Base-by-base conservation (phyloP, 1,140 invertebrate species). In the Brachionus manjavacas region DNA sequence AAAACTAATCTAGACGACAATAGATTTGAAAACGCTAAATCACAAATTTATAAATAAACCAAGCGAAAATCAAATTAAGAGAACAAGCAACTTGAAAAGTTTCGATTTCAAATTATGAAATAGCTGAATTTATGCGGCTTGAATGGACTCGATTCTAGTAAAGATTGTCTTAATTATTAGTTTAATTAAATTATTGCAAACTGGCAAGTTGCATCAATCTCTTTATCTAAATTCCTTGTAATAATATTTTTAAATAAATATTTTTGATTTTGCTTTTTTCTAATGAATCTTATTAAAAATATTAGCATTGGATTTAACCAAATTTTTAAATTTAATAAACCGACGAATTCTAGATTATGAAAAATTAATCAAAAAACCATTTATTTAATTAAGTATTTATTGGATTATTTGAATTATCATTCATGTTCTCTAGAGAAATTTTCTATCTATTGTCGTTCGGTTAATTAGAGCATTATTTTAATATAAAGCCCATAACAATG, bases 51-150 rank as follows among this genome's bases (percentile, higher is more conserved):
- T 20, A 72, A 72, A 72, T 72, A 72, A 72, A 41, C 68, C n/a
- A 72, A 72, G 68, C 68, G 68, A 72, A 72, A 72, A 72, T 72
- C 43, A n/a, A 39, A 72, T 72, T 72, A 72, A 41, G 25, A 39
- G 6, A 68, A 20, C 31, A 7, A 31, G 12, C 28, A 68, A 31
- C 52, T 60, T 60, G 52, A 68, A 39, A 41, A 72, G 68, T 16
- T 72, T 72, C 35, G 3, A 41, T 72, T 43, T 72, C 68, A 72
- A 68, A 68, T 39, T 31, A 68, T 39, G 31, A 12, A 68, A 68
- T 31, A 68, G n/a, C 16, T 60, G 52, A 60, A 23, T 25, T 60
- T 9, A 8, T 60, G 7, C 2, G 52, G 20, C 52, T 60, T 60
- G n/a, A 20, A 60, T 9, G 20, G 20, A 20, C 52, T 60, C 16